phyloP scores from a whole-genome alignment of 2,797 vertebrate species.

The Macropodus opercularis region DNA sequence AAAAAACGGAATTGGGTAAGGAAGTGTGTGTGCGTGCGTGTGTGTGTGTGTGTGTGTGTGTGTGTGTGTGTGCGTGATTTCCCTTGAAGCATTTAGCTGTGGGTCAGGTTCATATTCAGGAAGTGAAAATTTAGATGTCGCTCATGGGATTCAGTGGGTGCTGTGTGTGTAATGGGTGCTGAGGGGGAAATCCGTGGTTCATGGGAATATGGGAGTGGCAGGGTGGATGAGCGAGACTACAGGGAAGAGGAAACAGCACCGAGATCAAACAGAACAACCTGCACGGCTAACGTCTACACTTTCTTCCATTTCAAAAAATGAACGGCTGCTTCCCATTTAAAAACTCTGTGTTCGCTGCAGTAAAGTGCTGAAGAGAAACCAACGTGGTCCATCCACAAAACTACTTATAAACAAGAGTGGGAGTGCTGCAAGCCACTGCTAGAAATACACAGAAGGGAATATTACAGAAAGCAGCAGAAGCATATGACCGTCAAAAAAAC shows the following conservation, averaged over 20 bases:
- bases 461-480: slow-evolving; percentile 52
- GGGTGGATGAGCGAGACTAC: slow-evolving; percentile 38
- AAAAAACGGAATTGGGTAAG: slow-evolving; percentile 60
- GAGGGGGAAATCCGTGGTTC: slow-evolving; percentile 62
- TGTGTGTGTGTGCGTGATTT: slow-evolving; percentile 63
- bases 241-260: slow-evolving; percentile 67
- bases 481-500: slow-evolving; percentile 28
- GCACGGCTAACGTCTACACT: slow-evolving; percentile 46
- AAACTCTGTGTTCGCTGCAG: slow-evolving; percentile 58
- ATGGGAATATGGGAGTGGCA: slow-evolving; percentile 15
- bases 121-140: slow-evolving; percentile 76
- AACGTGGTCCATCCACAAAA: slow-evolving; percentile 75
- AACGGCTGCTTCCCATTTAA: slow-evolving; percentile 64
- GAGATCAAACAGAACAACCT: slow-evolving; percentile 75
- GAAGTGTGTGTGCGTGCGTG: slow-evolving; percentile 47
- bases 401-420: slow-evolving; percentile 80
- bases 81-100: slow-evolving; percentile 72
- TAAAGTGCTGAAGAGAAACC: slow-evolving; percentile 78
- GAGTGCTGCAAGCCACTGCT: slow-evolving; percentile 68
- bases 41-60: slow-evolving; percentile 16
- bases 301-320: slow-evolving; percentile 70
- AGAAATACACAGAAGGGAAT: slow-evolving; percentile 67
- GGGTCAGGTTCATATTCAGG: slow-evolving; percentile 78
- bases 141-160: slow-evolving; percentile 28
- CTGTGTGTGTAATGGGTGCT: slow-evolving; percentile 48